Conservation (phyloP, 2,797 vertebrate species). For the Enteromius anoplus region DNA sequence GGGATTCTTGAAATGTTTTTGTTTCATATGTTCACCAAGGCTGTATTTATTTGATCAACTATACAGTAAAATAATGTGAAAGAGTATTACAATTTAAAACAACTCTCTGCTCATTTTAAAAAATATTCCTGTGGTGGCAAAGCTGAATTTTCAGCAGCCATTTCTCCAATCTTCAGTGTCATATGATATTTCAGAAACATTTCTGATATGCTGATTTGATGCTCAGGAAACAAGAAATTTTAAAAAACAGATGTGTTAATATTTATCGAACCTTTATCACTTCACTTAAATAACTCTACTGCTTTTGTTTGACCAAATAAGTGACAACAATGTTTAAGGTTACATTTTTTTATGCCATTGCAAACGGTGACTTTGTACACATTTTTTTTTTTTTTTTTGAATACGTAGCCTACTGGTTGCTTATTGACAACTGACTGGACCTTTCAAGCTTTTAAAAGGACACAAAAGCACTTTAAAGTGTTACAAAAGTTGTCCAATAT, state of each 20-base stretch:
- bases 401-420: background rate
- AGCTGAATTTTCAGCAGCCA: background rate
- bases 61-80: conserved; percentile 1
- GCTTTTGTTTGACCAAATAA: background rate
- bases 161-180: background rate
- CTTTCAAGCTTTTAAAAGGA: background rate
- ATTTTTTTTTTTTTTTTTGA: background rate
- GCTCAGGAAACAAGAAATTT: background rate
- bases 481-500: background rate
- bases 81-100: background rate
- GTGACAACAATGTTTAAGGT: background rate
- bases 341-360: background rate
- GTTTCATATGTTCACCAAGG: background rate
- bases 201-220: background rate
- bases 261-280: background rate
- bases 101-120: background rate
- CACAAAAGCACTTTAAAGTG: background rate
- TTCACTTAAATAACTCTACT: background rate
- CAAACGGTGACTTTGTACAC: background rate
- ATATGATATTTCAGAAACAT: background rate
- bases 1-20: background rate
- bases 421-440: background rate
- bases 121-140: background rate
- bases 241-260: background rate
- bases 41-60: background rate